Evolutionary conservation across 2,113 vertebrate genomes (phyloP), one percentile per base, ranked within the genome.

Genomic region (Bujurquina vittata): DNA sequence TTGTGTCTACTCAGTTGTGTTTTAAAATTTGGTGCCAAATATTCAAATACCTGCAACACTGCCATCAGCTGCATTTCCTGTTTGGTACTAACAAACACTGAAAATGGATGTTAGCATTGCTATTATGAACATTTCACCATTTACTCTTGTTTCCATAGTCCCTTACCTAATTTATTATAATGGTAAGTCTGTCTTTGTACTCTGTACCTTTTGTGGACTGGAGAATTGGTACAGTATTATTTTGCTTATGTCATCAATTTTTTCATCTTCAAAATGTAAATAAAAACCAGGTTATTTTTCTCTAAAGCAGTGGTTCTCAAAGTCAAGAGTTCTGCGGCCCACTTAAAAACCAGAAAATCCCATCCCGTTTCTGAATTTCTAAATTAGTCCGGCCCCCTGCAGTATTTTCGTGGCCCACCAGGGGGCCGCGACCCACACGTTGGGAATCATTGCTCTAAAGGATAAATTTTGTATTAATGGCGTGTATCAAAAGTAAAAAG

Each of bases 121-220:
- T 15, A 14, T 67, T 46, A 10, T 26, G 10, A 60, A 22, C 26
- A 46, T 67, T 67, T 46, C n/a, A 67, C 1, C 22, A 18, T 67
- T 69, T 69, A 69, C 40, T 69, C 40, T 69, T 69, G 65, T 69
- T 69, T 69, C 23, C 65, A 29, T 69, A 52, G 23, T 69, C 65
- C 29, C 23, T 69, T 52, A 5, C 46, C 52, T 69, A 18, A 29
- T 29, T 49, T 11, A 43, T 29, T 29, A 49, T 49, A 23, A 69
- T 69, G 37, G 40, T 43, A n/a, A n/a, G n/a, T n/a, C n/a, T n/a
- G n/a, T n/a, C n/a, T n/a, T n/a, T n/a, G n/a, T n/a, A n/a, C n/a
- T n/a, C n/a, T n/a, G n/a, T n/a, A n/a, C 22, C 63, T 29, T 69
- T 29, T 29, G 40, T 29, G 40, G 40, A 49, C 18, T 5, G 0